These are phyloP conservation scores for Prunella strophiata DNA, from an alignment of 2,797 vertebrate species.

Conservation along the genomic window DNA sequence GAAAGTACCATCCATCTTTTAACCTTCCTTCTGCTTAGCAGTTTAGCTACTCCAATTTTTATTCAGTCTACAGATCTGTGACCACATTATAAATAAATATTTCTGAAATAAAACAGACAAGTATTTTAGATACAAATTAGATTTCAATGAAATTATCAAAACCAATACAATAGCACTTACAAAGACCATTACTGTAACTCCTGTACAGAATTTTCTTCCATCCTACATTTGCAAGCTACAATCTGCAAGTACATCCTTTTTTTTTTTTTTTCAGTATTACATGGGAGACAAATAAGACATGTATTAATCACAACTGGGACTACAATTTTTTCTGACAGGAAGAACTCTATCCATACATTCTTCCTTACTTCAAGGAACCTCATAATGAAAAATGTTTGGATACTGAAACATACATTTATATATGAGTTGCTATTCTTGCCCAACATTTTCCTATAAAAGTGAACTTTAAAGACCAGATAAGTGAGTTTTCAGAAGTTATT, in stretches of 20 bases:
- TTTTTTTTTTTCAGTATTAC: not conserved
- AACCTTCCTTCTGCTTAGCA: not conserved
- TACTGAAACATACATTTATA: not conserved
- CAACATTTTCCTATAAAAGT: not conserved
- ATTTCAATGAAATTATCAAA: not conserved
- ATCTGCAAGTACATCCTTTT: not conserved
- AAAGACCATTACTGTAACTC: not conserved
- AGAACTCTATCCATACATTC: not conserved
- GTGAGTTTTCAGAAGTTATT: slow-evolving; percentile 3
- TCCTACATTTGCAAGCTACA: not conserved
- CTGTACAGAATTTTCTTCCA: not conserved
- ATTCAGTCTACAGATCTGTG: not conserved
- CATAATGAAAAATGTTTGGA: not conserved
- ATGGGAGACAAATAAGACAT: not conserved
- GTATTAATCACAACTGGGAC: not conserved
- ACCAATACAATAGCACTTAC: not conserved
- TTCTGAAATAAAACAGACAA: not conserved
- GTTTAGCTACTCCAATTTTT: not conserved
- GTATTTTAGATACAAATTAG: not conserved
- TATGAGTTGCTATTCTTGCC: not conserved
- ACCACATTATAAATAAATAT: not conserved
- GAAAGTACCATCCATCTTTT: not conserved
- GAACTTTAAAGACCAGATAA: slow-evolving; percentile 17
- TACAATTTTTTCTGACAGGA: not conserved
- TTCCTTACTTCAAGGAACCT: not conserved